Evolutionary conservation across 2,113 vertebrate species (phyloP), one percentile per base, ranked within the genome.

Genomic region (Carassius gibelio): DNA sequence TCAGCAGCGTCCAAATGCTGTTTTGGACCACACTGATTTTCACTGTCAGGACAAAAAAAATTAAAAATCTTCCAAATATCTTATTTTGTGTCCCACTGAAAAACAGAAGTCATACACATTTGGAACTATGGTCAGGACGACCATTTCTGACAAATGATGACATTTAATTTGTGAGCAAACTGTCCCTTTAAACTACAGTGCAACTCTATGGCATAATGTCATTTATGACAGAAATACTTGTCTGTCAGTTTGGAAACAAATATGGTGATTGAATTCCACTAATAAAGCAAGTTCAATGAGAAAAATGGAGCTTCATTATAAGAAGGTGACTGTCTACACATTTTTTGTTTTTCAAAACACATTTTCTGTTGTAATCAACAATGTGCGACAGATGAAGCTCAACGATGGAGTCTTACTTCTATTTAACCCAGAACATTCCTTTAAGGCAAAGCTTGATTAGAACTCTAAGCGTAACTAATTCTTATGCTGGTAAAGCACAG

Each of bases 401-500:
- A 5, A 17, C 15, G 1, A 0, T 1, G 11, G n/a, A 64, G 79
- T 5, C 69, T 21, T 69, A 34, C 21, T 59, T 21, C 42, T 42
- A 61, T 42, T 38, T 55, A 57, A 57, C 55, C 76, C 34, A 42
- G 55, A 57, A 42, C 76, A 38, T 36, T 79, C 76, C 50, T 36
- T 82, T 72, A 72, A 82, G 34, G 50, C 50, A 72, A 82, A 36
- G 50, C 81, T 72, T 59, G 50, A 83, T 38, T 17, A 80, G 21
- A 80, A 64, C 30, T 78, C 36, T 57, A 45, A 80, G 64, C 77
- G 5, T 26, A 69, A 81, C 68, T 72, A 71, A 19, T 30, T 71
- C 11, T 59, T 23, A 71, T 72, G 81, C 81, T 72, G 50, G 66
- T 72, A 15, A 82, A 72, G 66, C 68, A 83, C 55, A 83, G 30